Evolutionary conservation across 1,140 invertebrate genomes (phyloP), one percentile per base, ranked within the genome.

Genomic region (Bombyx mandarina): DNA sequence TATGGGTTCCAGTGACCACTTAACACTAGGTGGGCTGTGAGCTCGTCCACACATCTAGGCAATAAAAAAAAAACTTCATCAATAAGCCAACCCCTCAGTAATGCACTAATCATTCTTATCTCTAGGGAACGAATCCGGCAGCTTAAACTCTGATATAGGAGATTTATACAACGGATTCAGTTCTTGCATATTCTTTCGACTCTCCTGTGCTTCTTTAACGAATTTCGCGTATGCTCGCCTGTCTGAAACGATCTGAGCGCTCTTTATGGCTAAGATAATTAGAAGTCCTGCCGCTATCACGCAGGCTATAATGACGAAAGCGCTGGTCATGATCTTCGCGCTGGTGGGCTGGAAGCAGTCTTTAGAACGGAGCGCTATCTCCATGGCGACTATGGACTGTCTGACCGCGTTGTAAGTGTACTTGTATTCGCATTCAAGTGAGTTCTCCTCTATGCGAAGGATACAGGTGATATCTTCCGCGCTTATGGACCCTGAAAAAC

Each of bases 121-220:
- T 53, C 82, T 84, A 26, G 83, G 76, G 65, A 73, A 89, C 5
- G 75, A 75, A 46, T 89, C 88, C 2, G 90, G 90, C 49, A 91
- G 77, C 57, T 69, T 74, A 56, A 89, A 90, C 52, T 83, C 72
- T 2, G 82, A 78, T n/a, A 89, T 80, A 1, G 90, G 90, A 43
- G 89, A 88, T 52, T 85, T 88, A 54, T 91, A 91, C 42, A 91
- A 60, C 1, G 90, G 90, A 67, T 90, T 91, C 56, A 89, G 65
- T 43, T 87, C 75, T 56, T 76, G 73, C 67, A 80, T 75, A 26
- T 66, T 68, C 22, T 83, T 76, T 18, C 61, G 66, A 12, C 72
- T 76, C 8, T 82, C 79, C 43, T 75, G 63, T 3, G 79, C 77
- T 54, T 90, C 88, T 50, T 80, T 73, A 0, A 76, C 43, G 58